A percentile compares a stretch with the other conserved stretches of the same genome.
phyloP scores from a whole-genome alignment of 2,113 vertebrate genomes.

The Megaleporinus macrocephalus region DNA sequence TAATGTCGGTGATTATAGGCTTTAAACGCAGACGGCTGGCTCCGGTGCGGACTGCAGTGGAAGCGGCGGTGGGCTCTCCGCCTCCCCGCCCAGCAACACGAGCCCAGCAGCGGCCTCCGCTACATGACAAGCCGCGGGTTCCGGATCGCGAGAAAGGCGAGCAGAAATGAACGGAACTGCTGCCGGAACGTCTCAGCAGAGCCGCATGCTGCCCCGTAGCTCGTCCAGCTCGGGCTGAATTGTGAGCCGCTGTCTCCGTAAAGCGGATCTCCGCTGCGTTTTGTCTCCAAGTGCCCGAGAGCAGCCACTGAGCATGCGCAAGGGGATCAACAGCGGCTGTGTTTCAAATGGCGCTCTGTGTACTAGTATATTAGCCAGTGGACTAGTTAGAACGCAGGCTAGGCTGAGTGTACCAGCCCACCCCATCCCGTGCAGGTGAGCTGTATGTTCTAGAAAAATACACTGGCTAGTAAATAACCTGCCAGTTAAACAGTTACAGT shows the following conservation, averaged over 20 bases:
- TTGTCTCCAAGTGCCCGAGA: neutral
- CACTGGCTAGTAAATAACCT: too few species aligned
- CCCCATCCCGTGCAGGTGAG: too few species aligned
- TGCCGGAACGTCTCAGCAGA: neutral
- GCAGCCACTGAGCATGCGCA: neutral
- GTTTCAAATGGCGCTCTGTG: neutral
- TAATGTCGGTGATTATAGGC: neutral
- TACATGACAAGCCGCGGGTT: constrained; percentile 46
- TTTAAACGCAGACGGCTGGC: neutral
- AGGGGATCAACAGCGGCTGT: neutral
- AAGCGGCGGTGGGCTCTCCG: constrained; percentile 4
- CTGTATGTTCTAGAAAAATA: too few species aligned
- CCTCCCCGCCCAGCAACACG: constrained; percentile 39
- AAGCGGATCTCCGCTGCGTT: neutral
- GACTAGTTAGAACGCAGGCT: too few species aligned
- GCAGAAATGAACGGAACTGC: neutral
- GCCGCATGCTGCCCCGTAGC: neutral
- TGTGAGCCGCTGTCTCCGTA: neutral
- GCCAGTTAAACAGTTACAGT: too few species aligned
- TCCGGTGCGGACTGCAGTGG: neutral
- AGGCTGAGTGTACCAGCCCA: too few species aligned
- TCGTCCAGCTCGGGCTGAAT: neutral
- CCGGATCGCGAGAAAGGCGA: neutral
- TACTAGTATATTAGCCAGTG: too few species aligned
- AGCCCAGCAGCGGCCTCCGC: constrained; percentile 48